phyloP scores from a whole-genome alignment of 2,113 vertebrate species.

The Poeciliopsis prolifica region DNA sequence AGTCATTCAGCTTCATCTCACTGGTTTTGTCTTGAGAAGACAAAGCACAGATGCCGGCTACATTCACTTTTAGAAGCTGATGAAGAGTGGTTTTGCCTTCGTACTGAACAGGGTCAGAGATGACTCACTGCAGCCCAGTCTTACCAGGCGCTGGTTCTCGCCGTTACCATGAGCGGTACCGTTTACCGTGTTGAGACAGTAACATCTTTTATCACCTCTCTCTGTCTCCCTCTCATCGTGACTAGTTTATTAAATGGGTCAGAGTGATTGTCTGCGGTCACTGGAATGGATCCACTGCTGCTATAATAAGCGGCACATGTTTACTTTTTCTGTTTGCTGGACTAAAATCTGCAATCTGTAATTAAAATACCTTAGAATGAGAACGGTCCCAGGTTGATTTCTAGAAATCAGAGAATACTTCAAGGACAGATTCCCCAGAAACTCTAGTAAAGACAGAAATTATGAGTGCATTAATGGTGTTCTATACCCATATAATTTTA shows the following conservation, averaged over 20 bases:
- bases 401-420: background rate
- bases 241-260: conserved; percentile 34
- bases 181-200: background rate
- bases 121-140: background rate
- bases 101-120: background rate
- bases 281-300: conserved; percentile 28
- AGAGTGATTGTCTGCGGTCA: conserved; percentile 39
- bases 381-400: background rate
- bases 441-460: background rate
- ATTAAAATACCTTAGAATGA: background rate
- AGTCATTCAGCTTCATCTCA: conserved; percentile 12
- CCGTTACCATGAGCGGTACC: background rate
- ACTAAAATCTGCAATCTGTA: background rate
- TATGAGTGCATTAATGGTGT: background rate
- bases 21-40: conserved; percentile 12
- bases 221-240: conserved; percentile 11
- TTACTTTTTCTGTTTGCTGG: background rate
- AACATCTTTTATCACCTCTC: background rate
- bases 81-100: background rate
- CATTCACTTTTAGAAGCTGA: background rate
- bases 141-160: background rate
- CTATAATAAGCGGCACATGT: background rate
- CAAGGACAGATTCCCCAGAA: background rate
- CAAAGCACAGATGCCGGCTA: conserved; percentile 17
- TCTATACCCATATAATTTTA: background rate